These are phyloP conservation scores for Galemys pyrenaicus DNA, from an alignment of 2,113 vertebrate species.

Conservation along the genomic window DNA sequence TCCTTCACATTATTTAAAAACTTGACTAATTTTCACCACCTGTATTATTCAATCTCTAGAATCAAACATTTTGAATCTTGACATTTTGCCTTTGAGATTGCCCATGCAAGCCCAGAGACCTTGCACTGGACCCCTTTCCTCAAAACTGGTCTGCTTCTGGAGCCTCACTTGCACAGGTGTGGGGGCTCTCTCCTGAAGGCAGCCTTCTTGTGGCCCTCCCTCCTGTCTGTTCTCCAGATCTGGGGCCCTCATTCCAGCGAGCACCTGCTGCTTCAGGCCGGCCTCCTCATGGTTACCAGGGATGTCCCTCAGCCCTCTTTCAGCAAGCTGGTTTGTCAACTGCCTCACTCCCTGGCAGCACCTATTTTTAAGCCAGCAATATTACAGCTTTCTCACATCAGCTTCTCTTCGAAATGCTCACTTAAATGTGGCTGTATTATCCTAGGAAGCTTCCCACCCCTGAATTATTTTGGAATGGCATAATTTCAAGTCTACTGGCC, in stretches of 20 bases:
- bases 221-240: not conserved
- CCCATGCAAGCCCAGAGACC: not conserved
- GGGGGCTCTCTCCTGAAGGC: not conserved
- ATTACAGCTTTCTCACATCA: constrained; percentile 74
- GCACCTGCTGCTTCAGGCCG: constrained; percentile 62
- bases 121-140: not conserved
- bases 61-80: not conserved
- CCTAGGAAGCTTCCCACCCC: constrained; percentile 70
- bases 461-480: constrained; percentile 75
- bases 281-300: constrained; percentile 42
- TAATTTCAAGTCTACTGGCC: constrained; percentile 73
- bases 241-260: not conserved
- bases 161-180: not conserved
- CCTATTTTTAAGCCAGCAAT: constrained; percentile 67
- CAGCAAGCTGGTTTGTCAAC: constrained; percentile 40
- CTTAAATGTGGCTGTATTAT: constrained; percentile 68
- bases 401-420: constrained; percentile 57
- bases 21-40: not conserved
- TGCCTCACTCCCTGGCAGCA: constrained; percentile 54
- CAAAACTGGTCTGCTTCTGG: not conserved
- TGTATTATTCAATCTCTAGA: not conserved
- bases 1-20: not conserved
- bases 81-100: not conserved
- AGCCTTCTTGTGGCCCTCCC: not conserved
- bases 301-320: constrained; percentile 44